A percentile compares a stretch with the other conserved stretches of the same genome.
These are phyloP conservation scores for Chrysogorgia sp. DNA, from an alignment of 92 coral and sea anemone genomes.

Conservation along the genomic window DNA sequence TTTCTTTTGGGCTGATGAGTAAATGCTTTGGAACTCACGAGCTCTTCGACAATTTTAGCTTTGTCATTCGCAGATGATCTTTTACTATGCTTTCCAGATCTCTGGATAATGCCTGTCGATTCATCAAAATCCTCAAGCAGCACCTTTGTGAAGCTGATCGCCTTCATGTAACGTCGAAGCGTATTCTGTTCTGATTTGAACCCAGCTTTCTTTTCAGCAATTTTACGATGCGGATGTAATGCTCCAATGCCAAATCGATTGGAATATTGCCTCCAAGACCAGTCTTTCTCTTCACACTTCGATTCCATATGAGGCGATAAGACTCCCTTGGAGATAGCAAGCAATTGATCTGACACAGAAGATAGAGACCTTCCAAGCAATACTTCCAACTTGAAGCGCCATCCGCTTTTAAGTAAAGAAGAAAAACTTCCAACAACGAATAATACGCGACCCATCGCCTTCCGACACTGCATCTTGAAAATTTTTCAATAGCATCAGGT, in stretches of 20 bases:
- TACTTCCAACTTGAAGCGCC: constrained; percentile 24
- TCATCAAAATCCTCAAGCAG: constrained; percentile 49
- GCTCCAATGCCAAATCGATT: constrained; percentile 51
- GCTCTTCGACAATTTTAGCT: constrained; percentile 12
- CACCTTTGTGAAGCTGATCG: constrained; percentile 10
- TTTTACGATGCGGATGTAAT: constrained; percentile 39
- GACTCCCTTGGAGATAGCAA: neutral
- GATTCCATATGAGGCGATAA: constrained; percentile 20
- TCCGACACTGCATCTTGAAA: constrained; percentile 13
- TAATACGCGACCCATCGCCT: constrained; percentile 10
- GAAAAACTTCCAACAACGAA: constrained; percentile 19
- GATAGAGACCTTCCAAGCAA: constrained; percentile 15
- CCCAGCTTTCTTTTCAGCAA: constrained; percentile 44
- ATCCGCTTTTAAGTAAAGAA: constrained; percentile 12
- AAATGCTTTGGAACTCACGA: constrained; percentile 5
- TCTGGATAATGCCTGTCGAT: constrained; percentile 16
- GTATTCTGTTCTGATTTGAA: constrained; percentile 22
- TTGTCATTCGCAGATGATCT: constrained; percentile 45
- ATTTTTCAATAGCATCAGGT: constrained; percentile 17
- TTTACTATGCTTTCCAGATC: constrained; percentile 56
- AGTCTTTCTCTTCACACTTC: constrained; percentile 31
- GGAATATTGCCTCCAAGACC: constrained; percentile 41
- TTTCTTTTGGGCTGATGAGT: constrained; percentile 7
- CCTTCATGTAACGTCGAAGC: constrained; percentile 19
- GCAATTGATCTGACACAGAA: constrained; percentile 20